Base-by-base conservation (phyloP, 92 coral and sea anemone species). In the Porites evermanni region DNA sequence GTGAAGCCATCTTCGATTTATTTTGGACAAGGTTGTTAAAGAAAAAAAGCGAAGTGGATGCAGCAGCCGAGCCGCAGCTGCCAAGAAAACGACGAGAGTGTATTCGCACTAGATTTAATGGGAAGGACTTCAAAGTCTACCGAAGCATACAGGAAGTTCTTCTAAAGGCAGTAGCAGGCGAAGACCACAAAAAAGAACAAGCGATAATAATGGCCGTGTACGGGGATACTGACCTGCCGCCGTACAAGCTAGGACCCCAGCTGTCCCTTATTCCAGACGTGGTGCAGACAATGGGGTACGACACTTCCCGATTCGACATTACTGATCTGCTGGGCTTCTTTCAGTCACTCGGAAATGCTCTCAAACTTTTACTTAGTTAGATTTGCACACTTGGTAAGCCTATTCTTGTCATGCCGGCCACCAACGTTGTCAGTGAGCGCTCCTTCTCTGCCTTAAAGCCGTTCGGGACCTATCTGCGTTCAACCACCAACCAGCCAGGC, bases 51-150 rank as follows among this genome's bases (percentile, higher is more conserved):
- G 80, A 75, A 87, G 85, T 68, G 88, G 76, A 80, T 72, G 86
- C 64, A 75, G 90, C 70, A 79, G 83, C 74, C 72, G 85, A 90
- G 79, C 84, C 93, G 81, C 83, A 88, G 91, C 84, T 91, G 89
- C 89, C 92, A 52, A 88, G 90, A 75, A 91, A 91, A 88, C 71
- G 92, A 77, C 88, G 86, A 67, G 83, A 56, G 68, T 70, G 89
- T 78, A 74, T 86, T 79, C 79, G 67, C 66, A 61, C 84, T 66
- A 65, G 75, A 78, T 79, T 88, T 79, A 75, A 89, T 77, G 79
- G 63, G 53, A 78, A 78, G 50, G 44, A 59, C 70, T 60, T 58
- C 70, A 78, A 78, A 47, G 71, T 78, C 53, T 59, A 59, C 69
- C 71, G 24, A 38, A 59, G 53, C 63, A 73, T 51, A 73, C 76